phyloP scores from a whole-genome alignment of 1,140 invertebrate genomes.

The Drosophila hydei region DNA sequence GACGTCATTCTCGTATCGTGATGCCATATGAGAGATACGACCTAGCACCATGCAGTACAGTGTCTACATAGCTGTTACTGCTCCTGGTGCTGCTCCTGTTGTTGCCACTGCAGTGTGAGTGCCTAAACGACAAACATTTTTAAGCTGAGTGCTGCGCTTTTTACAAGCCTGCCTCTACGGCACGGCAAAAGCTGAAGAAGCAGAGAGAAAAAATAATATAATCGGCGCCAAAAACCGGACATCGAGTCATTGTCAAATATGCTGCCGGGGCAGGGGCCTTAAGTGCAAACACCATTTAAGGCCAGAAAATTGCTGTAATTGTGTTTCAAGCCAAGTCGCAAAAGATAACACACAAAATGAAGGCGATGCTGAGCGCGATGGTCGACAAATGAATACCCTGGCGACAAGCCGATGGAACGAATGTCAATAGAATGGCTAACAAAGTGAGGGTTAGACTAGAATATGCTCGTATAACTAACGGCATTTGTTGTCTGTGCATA shows the following conservation, averaged over 20 bases:
- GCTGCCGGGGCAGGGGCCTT: constrained; percentile 21
- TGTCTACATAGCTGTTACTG: constrained; percentile 15
- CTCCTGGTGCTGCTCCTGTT: background rate
- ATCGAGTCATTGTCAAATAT: constrained; percentile 66
- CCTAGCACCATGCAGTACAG: constrained; percentile 10
- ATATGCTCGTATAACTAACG: too few relatives aligned
- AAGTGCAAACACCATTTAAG: constrained; percentile 69
- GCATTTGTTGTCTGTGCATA: too few relatives aligned
- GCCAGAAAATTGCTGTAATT: constrained; percentile 36
- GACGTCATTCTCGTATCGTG: constrained; percentile 30
- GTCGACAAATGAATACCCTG: background rate
- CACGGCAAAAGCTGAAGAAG: constrained; percentile 5
- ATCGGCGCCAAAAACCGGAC: constrained; percentile 34
- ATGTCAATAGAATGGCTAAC: background rate
- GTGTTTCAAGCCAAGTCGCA: constrained; percentile 20
- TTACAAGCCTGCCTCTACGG: constrained; percentile 27
- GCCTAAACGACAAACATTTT: constrained; percentile 69
- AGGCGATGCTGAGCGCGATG: too few relatives aligned
- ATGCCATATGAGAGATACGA: constrained; percentile 34
- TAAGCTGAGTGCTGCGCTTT: constrained; percentile 62
- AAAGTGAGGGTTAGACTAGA: too few relatives aligned
- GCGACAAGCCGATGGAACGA: background rate
- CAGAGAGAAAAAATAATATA: constrained; percentile 26
- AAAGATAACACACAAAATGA: constrained; percentile 5
- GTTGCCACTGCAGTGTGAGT: constrained; percentile 8